Evolutionary conservation across 2,797 vertebrate genomes (phyloP), one percentile per base, ranked within the genome.

Genomic region (Karalla daura): DNA sequence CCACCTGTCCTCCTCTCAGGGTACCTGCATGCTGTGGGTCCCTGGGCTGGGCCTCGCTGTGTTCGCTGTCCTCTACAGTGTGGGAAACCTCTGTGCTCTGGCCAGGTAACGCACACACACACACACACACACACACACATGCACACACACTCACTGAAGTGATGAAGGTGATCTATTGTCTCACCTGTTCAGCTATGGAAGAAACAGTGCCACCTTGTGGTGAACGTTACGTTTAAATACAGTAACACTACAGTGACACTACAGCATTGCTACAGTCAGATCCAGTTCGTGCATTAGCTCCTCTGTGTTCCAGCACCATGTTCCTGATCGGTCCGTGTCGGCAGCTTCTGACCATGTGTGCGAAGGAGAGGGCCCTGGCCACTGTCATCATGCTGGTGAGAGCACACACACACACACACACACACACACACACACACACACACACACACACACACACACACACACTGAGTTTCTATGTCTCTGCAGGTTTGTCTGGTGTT

Each of bases 301-400:
- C n/a, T n/a, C n/a, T n/a, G n/a, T n/a, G n/a, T n/a, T 73, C 18
- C 63, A 98, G 96, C 84, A 96, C 95, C 4, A 67, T 95, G 65
- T 98, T 98, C 83, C 92, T 98, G 84, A 95, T 96, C 76, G 96
- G 96, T 15, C 97, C 97, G 0, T 3, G 94, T 46, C 94, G 92
- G 10, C 97, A 98, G 84, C n/a, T 97, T 54, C 96, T 94, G 88
- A 92, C 86, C 61, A 98, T 98, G 96, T 96, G 95, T 52, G 96
- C 96, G 50, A 93, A 92, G 9, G 95, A 95, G 0, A 90, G 96
- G 71, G 92, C 95, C 40, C 68, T 97, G 0, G 96, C 96, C 17
- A 97, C 96, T 0, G 18, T 73, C 82, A 46, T 96, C 78, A 96
- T 98, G 96, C 85, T 97, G 80, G 96, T 98, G 79, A 95, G 96